Percentiles rank a stretch among this genome's conserved stretches.
phyloP scores from a whole-genome alignment of 2,797 vertebrate genomes.

The Hylomyscus alleni region DNA sequence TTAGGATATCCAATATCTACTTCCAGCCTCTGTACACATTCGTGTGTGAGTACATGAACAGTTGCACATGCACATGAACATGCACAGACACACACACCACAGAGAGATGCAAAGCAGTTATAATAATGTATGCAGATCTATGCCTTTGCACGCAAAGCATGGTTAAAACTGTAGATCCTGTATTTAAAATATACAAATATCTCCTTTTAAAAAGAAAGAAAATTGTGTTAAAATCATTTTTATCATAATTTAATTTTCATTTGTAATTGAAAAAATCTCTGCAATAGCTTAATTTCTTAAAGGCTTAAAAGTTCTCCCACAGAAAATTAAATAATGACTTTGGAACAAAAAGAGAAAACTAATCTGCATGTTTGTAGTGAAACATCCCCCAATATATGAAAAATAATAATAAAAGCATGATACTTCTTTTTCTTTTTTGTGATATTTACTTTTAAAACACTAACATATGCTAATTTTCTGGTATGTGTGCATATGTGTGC shows the following conservation, averaged over 20 bases:
- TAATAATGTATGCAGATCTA: neutral
- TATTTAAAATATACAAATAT: constrained; percentile 8
- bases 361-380: neutral
- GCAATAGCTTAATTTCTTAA: constrained; percentile 57
- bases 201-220: constrained; percentile 25
- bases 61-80: no score
- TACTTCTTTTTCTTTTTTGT: neutral
- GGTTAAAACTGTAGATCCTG: neutral
- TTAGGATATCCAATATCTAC: neutral
- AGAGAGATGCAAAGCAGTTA: neutral
- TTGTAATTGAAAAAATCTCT: constrained; percentile 15
- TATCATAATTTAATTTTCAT: constrained; percentile 4
- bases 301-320: neutral
- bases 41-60: neutral
- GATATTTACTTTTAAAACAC: neutral
- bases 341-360: neutral
- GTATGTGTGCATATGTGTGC: neutral
- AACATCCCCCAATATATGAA: neutral
- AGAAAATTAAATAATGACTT: constrained; percentile 29
- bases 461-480: neutral
- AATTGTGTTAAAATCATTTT: neutral
- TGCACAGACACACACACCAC: neutral
- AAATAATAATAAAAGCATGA: neutral
- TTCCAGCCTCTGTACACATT: neutral
- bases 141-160: neutral